A percentile compares a stretch with the other conserved stretches of the same genome.
phyloP scores from a whole-genome alignment of 2,797 vertebrate genomes.

The Myioborus miniatus region DNA sequence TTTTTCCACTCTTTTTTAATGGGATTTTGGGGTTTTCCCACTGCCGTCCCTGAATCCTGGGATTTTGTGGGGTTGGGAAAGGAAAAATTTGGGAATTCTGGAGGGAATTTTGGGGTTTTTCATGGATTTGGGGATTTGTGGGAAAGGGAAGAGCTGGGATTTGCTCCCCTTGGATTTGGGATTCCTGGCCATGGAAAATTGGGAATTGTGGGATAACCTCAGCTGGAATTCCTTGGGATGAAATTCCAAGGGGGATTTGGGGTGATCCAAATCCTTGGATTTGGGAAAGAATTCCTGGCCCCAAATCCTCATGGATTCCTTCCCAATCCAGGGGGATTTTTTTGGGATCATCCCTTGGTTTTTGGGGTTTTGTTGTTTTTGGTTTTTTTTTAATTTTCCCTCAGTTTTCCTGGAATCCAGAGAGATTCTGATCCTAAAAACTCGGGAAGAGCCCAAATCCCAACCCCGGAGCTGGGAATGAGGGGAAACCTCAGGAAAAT shows the following conservation, averaged over 20 bases:
- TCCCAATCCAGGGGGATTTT: rapidly evolving
- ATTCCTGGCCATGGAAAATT: rapidly evolving
- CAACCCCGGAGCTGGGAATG: rapidly evolving
- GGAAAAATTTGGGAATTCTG: background rate
- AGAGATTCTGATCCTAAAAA: background rate
- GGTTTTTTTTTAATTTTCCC: background rate
- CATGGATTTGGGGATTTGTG: background rate
- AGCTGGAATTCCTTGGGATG: background rate
- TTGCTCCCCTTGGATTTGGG: background rate
- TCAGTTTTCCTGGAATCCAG: background rate
- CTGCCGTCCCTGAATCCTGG: background rate
- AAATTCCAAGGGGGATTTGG: too few species aligned
- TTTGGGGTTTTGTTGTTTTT: too few species aligned
- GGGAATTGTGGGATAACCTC: background rate
- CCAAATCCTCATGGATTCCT: background rate
- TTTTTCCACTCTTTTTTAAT: too few species aligned
- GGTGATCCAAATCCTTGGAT: background rate
- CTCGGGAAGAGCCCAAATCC: background rate
- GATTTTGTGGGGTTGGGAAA: background rate
- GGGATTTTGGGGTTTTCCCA: background rate
- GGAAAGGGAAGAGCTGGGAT: background rate
- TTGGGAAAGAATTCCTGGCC: background rate
- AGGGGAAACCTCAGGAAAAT: background rate
- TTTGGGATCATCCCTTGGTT: background rate
- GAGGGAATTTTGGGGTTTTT: background rate